phyloP scores from a whole-genome alignment of 2,797 vertebrate species.

The Eulemur albifrons region DNA sequence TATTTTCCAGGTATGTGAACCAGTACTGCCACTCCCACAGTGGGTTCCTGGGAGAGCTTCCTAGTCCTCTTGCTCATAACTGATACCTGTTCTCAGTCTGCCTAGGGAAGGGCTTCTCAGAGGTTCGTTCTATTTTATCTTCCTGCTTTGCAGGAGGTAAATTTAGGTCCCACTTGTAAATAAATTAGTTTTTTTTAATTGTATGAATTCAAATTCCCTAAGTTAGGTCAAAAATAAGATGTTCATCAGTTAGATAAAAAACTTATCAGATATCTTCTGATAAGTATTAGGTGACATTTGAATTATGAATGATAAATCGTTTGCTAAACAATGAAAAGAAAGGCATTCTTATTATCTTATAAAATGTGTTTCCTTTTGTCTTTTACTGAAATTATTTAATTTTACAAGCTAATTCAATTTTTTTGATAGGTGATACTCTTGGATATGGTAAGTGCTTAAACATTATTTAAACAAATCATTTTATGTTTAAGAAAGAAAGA shows the following conservation, averaged over 20 bases:
- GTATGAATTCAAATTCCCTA: background rate
- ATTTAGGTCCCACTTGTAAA: constrained; percentile 23
- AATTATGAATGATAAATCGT: background rate
- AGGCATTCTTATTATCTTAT: background rate
- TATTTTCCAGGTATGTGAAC: background rate
- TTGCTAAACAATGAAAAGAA: constrained; percentile 44
- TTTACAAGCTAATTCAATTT: background rate
- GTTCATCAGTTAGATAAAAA: background rate
- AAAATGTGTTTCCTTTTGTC: background rate
- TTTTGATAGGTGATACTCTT: background rate
- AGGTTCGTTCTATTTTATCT: background rate
- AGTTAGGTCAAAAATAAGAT: constrained; percentile 27
- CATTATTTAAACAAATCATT: background rate
- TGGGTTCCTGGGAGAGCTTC: background rate
- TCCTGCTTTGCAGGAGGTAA: background rate
- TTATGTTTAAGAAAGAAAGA: constrained; percentile 10
- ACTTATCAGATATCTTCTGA: background rate
- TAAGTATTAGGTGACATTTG: constrained; percentile 18
- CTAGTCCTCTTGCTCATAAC: background rate
- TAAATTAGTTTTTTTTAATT: constrained; percentile 29
- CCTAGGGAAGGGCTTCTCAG: background rate
- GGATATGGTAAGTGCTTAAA: background rate
- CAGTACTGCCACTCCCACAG: background rate
- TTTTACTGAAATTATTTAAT: constrained; percentile 31
- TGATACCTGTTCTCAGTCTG: background rate